These are phyloP conservation scores for Eulemur rubriventer DNA, from an alignment of 2,797 vertebrate species.

Conservation along the genomic window DNA sequence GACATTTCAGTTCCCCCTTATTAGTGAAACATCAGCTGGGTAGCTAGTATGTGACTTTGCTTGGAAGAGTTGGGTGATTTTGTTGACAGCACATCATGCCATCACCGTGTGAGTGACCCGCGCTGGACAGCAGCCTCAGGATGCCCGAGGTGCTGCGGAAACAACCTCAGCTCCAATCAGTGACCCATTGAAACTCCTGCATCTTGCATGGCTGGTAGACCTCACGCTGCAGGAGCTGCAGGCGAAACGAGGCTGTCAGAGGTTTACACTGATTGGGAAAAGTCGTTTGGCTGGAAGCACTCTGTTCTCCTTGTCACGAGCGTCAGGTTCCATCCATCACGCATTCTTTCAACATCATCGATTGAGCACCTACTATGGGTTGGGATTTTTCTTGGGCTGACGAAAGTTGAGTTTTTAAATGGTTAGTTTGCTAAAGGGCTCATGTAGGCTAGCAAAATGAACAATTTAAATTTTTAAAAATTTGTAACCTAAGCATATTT, in stretches of 20 bases:
- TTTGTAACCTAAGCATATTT: background rate
- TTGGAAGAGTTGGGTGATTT: conserved; percentile 3
- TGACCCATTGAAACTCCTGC: background rate
- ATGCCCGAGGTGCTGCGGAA: conserved; percentile 1
- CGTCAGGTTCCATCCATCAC: background rate
- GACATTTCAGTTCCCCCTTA: background rate
- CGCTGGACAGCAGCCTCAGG: conserved; percentile 47
- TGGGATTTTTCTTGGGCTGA: background rate
- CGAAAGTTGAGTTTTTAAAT: background rate
- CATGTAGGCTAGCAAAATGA: background rate
- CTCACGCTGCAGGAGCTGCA: background rate
- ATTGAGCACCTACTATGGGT: background rate
- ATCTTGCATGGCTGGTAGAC: background rate
- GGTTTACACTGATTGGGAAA: background rate
- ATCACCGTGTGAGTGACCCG: background rate
- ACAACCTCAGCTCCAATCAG: background rate
- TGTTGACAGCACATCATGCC: background rate
- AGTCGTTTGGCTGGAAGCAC: background rate
- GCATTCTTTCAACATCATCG: background rate
- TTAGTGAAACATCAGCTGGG: background rate
- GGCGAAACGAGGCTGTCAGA: background rate
- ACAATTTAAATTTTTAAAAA: background rate
- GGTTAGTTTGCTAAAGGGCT: background rate
- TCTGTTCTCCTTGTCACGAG: background rate
- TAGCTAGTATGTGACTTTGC: background rate